phyloP scores from a whole-genome alignment of 2,797 vertebrate species.

The Carcharodon carcharias region DNA sequence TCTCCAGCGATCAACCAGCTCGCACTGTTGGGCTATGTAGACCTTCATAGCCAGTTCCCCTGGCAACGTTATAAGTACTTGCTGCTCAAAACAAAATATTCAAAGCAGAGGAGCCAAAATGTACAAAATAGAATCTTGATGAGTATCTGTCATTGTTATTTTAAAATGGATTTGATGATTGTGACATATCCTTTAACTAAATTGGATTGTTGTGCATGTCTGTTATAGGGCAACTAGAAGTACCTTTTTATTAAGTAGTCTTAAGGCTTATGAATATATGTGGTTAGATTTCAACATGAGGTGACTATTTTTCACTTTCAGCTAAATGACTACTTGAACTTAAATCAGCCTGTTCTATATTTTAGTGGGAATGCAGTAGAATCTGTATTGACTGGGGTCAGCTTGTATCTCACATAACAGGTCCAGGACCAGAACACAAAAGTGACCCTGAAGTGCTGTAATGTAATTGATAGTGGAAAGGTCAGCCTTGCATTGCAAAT shows the following conservation, averaged over 20 bases:
- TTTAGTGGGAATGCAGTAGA: not conserved
- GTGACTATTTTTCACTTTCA: not conserved
- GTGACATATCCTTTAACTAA: not conserved
- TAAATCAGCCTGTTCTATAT: not conserved
- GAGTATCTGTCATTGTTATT: not conserved
- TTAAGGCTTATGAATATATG: not conserved
- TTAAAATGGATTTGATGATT: not conserved
- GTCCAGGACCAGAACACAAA: not conserved
- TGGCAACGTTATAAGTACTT: not conserved
- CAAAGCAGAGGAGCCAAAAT: not conserved
- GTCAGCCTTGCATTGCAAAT: not conserved
- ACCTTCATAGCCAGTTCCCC: not conserved
- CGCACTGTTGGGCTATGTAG: not conserved
- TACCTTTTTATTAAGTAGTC: not conserved
- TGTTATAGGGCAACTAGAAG: not conserved
- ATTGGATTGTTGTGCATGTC: not conserved
- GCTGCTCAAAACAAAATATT: not conserved
- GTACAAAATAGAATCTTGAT: not conserved
- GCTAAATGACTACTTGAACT: not conserved
- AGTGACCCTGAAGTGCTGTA: not conserved
- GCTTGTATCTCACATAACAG: not conserved
- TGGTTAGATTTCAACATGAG: not conserved
- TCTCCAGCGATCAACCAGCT: not conserved
- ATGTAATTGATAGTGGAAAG: not conserved
- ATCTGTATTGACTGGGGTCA: not conserved